A percentile compares a stretch with the other conserved stretches of the same genome.
Evolutionary conservation across 2,888 invertebrate species (phyloP).

Genomic region (Andrena trimmerana): DNA sequence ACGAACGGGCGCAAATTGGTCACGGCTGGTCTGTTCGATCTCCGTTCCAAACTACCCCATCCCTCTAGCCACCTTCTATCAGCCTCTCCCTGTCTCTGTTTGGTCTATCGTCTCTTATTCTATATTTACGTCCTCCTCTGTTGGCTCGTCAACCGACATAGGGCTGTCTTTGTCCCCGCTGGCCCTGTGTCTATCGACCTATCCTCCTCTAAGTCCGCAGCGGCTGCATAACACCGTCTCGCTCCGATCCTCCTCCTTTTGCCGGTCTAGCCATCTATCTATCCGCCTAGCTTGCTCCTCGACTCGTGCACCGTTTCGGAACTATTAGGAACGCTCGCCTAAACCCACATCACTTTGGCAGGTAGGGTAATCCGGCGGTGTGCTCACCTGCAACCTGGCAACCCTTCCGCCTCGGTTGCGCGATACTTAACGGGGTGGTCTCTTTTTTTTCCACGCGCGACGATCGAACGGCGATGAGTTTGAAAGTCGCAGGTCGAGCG

Average conservation of each 20-base stretch:
- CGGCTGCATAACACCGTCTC: conserved; percentile 1
- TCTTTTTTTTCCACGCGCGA: conserved; percentile 2
- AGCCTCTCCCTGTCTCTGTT: conserved; percentile 22
- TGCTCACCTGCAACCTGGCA: conserved; percentile 70
- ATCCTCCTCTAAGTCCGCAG: conserved; percentile 20
- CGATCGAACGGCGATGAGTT: conserved; percentile 10
- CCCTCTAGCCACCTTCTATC: conserved; percentile 29
- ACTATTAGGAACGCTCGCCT: conserved; percentile 81
- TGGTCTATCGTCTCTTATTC: conserved; percentile 58
- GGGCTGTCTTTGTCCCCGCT: conserved; percentile 6
- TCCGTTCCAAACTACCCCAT: conserved; percentile 64
- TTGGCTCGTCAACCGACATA: not conserved
- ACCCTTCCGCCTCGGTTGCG: conserved; percentile 23
- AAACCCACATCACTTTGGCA: conserved; percentile 73
- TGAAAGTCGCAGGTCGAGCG: conserved; percentile 23
- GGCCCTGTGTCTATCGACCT: conserved; percentile 31
- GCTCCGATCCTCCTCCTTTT: conserved; percentile 33
- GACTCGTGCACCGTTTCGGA: conserved; percentile 78
- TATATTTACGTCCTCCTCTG: conserved; percentile 51
- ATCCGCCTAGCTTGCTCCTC: conserved; percentile 68
- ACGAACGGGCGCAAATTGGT: conserved; percentile 83
- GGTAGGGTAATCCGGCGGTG: conserved; percentile 67
- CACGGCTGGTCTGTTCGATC: conserved; percentile 83
- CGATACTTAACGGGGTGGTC: conserved; percentile 44
- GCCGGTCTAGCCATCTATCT: conserved; percentile 57